These are phyloP conservation scores for Drosophila lacicola DNA, from an alignment of 2,888 invertebrate species.

Conservation along the genomic window DNA sequence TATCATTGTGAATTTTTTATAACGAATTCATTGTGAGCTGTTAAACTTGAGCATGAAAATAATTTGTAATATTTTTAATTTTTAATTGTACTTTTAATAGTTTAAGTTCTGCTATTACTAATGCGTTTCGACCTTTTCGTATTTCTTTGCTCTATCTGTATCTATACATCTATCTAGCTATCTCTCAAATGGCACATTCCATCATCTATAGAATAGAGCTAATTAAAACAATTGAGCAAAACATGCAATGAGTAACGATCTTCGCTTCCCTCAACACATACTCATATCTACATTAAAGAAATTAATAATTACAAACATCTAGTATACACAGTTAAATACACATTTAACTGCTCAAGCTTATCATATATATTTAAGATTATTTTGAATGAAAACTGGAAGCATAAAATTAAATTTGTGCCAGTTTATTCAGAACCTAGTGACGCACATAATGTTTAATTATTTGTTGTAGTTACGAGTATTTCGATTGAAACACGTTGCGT, in stretches of 20 bases:
- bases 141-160: not conserved
- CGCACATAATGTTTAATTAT: slow-evolving; percentile 19
- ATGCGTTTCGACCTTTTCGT: not conserved
- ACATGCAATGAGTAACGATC: slow-evolving; percentile 5
- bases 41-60: not conserved
- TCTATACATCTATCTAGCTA: not conserved
- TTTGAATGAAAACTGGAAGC: slow-evolving; percentile 17
- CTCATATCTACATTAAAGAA: not conserved
- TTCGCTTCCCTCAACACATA: not conserved
- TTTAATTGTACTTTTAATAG: not conserved
- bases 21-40: no score
- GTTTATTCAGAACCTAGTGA: slow-evolving; percentile 13
- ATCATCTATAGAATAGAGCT: not conserved
- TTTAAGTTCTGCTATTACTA: not conserved
- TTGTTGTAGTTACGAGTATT: slow-evolving; percentile 1
- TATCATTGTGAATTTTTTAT: no score
- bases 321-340: not conserved
- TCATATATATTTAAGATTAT: not conserved
- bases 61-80: not conserved
- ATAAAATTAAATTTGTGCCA: slow-evolving; percentile 22
- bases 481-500: slow-evolving; percentile 1
- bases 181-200: not conserved
- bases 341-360: not conserved
- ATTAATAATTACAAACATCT: not conserved
- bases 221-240: slow-evolving; percentile 20